Base-by-base conservation (phyloP, 2,888 invertebrate genomes). In the Metallyticus violacea region DNA sequence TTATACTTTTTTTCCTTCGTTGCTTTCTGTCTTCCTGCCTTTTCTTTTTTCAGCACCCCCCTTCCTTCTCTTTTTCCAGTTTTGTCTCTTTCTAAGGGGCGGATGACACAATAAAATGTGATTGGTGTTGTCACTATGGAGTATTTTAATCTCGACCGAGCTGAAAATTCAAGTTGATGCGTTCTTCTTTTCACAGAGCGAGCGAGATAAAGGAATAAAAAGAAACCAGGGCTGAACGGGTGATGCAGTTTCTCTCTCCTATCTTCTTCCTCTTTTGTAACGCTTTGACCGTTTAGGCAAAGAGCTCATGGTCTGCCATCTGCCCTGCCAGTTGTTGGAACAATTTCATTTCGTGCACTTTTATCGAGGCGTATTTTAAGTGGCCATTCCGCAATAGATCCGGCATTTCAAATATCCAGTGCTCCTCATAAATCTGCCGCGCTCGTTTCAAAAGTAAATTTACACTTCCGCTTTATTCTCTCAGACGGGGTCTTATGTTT, bases 41-140 rank as follows among this genome's bases (percentile, higher is more conserved):
- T 26, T 2, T 7, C 22, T 9, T 62, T 62, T 40, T 62, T 22
- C 40, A 62, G 22, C 40, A 15, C 40, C 40, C 40, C 40, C 22
- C 15, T 15, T 62, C 15, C 40, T 62, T 62, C 40, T 62, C 40
- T 62, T 40, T 40, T n/a, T 40, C 40, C 7, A 27, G 62, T 76
- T 26, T 77, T 77, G 30, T 83, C 29, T 83, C 6, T 26, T n/a
- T n/a, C 29, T 29, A 28, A n/a, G 28, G 15, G 30, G 6, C 22
- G 82, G 40, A 83, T 83, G 77, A 77, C 27, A 83, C 29, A 83
- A 83, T 83, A 83, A 83, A 83, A 83, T 77, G 77, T 77, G 28
- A 77, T 77, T 83, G 77, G 83, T 83, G 77, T 62, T 62, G 40
- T 28, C 83, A 29, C 83, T 77, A 83, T 83, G 29, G 77, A 7